phyloP scores from a whole-genome alignment of 1,140 invertebrate genomes.

The Acromyrmex charruanus region DNA sequence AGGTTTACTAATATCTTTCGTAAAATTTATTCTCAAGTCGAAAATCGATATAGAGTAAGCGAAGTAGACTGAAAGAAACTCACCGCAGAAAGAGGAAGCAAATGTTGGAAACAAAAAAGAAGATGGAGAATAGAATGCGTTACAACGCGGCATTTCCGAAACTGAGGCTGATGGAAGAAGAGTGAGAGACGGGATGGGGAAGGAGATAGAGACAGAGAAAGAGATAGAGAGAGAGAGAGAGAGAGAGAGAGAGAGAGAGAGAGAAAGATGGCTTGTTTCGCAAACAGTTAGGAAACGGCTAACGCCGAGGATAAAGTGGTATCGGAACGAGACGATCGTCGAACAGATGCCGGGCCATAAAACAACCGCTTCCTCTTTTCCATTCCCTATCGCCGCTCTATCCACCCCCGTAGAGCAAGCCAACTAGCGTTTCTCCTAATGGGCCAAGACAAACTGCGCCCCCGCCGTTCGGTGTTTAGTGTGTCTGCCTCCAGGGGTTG shows the following conservation, averaged over 20 bases:
- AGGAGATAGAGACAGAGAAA: slow-evolving; percentile 57
- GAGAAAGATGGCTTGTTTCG: slow-evolving; percentile 81
- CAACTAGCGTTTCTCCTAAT: slow-evolving; percentile 87
- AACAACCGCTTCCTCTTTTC: slow-evolving; percentile 85
- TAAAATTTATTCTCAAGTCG: not conserved
- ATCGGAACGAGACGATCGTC: slow-evolving; percentile 87
- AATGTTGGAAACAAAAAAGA: slow-evolving; percentile 33
- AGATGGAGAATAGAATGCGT: slow-evolving; percentile 40
- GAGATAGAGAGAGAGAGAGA: slow-evolving; percentile 43
- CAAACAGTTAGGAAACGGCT: slow-evolving; percentile 86
- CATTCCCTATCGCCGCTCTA: slow-evolving; percentile 79
- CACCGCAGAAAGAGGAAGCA: slow-evolving; percentile 23
- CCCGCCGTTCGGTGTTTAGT: slow-evolving; percentile 83
- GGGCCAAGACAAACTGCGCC: slow-evolving; percentile 86
- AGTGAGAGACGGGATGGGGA: slow-evolving; percentile 61
- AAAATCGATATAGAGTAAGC: slow-evolving; percentile 14
- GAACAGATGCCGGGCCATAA: slow-evolving; percentile 87
- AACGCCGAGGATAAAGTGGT: slow-evolving; percentile 87
- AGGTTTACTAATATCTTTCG: not conserved
- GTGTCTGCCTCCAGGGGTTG: slow-evolving; percentile 77
- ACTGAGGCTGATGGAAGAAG: slow-evolving; percentile 69
- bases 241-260: slow-evolving; percentile 60
- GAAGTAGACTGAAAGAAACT: slow-evolving; percentile 1
- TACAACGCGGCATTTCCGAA: slow-evolving; percentile 62
- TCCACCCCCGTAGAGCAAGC: slow-evolving; percentile 78